Percentiles rank a stretch among this genome's conserved stretches.
Conservation (phyloP, 23 tunicate species). For the Botrylloides violaceus region DNA sequence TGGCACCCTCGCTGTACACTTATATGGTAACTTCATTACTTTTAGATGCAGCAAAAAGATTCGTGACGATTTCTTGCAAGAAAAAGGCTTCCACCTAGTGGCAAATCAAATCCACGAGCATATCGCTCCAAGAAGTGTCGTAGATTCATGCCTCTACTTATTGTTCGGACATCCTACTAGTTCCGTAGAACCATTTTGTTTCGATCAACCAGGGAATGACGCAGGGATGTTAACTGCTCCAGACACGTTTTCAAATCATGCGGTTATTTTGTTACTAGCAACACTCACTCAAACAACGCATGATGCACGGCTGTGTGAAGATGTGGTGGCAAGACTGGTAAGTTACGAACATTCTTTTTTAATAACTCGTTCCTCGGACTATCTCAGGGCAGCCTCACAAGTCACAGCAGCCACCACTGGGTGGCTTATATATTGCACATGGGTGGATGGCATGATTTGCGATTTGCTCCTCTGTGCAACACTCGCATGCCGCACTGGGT, state of each 20-base stretch:
- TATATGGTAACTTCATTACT: too few relatives aligned
- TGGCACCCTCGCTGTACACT: too few relatives aligned
- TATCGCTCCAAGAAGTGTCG: slow-evolving; percentile 35
- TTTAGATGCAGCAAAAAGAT: slow-evolving; percentile 42
- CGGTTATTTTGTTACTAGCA: slow-evolving; percentile 64
- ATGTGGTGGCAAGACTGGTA: slow-evolving; percentile 54
- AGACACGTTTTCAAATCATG: slow-evolving; percentile 59
- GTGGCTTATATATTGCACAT: too few relatives aligned
- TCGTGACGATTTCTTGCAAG: slow-evolving; percentile 42
- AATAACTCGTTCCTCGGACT: neutral
- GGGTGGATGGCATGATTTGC: too few relatives aligned
- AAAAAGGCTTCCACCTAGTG: slow-evolving; percentile 80
- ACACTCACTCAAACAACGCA: slow-evolving; percentile 49
- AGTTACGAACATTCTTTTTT: neutral
- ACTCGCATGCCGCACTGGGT: too few relatives aligned
- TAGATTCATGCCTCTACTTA: slow-evolving; percentile 78
- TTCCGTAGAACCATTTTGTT: slow-evolving; percentile 41
- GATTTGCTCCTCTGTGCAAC: too few relatives aligned
- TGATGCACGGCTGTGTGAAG: slow-evolving; percentile 39
- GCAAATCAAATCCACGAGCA: slow-evolving; percentile 97
- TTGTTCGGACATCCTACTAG: slow-evolving; percentile 59
- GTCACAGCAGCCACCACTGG: too few relatives aligned
- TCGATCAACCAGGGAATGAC: slow-evolving; percentile 38
- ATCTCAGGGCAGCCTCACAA: neutral
- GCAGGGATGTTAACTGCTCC: slow-evolving; percentile 33